phyloP scores from a whole-genome alignment of 2,888 invertebrate genomes.

The Frankliniella fusca region DNA sequence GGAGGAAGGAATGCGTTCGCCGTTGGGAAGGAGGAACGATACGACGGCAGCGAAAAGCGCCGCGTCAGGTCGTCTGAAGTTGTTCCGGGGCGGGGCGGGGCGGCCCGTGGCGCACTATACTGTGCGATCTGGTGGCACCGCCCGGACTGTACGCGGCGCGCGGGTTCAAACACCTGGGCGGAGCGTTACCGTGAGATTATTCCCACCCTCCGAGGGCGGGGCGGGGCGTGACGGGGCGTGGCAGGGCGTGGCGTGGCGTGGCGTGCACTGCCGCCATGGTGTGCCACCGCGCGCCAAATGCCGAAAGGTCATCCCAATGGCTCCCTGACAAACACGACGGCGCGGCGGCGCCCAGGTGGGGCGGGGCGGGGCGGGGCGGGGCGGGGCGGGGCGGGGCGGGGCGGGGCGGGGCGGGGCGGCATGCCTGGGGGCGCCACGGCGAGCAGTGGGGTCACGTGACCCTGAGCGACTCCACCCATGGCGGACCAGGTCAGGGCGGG shows the following conservation, averaged over 20 bases:
- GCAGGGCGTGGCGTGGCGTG: neutral
- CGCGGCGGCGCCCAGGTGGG: neutral
- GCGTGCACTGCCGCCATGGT: neutral
- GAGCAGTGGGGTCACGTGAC: neutral
- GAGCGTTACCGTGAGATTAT: too few relatives aligned
- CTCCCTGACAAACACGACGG: neutral
- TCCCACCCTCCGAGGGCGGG: neutral
- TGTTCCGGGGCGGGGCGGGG: too few relatives aligned
- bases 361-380: neutral
- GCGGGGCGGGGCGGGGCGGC: neutral
- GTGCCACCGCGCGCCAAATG: neutral
- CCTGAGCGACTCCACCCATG: neutral
- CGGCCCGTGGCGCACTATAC: neutral
- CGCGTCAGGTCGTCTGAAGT: neutral
- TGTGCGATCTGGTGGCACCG: neutral
- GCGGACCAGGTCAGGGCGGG: neutral
- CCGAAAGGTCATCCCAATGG: conserved; percentile 3
- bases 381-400: neutral
- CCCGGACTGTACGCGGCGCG: neutral
- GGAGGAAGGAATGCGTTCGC: neutral
- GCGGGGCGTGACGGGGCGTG: neutral
- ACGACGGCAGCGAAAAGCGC: neutral
- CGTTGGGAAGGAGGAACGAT: neutral
- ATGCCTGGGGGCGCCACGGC: neutral
- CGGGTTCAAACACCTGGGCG: too few relatives aligned